A percentile compares a stretch with the other conserved stretches of the same genome.
phyloP scores from a whole-genome alignment of 1,140 invertebrate genomes.

The Diorhabda sublineata region DNA sequence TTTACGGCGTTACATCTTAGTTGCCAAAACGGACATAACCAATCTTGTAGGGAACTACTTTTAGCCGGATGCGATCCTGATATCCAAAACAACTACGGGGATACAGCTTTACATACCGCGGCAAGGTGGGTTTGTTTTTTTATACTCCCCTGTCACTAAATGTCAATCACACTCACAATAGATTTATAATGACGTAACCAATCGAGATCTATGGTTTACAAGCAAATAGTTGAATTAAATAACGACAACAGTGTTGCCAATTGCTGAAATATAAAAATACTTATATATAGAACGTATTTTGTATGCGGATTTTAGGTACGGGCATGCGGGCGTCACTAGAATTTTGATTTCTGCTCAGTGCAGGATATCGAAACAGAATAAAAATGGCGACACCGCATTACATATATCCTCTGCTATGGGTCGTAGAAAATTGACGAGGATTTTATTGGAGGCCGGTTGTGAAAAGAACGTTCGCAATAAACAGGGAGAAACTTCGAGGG shows the following conservation, averaged over 20 bases:
- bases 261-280: too few species aligned
- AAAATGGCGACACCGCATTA: constrained; percentile 91
- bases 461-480: constrained; percentile 78
- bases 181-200: too few species aligned
- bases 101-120: constrained; percentile 91
- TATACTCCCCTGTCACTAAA: too few species aligned
- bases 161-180: too few species aligned
- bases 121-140: constrained; percentile 79
- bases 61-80: constrained; percentile 83
- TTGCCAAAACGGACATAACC: constrained; percentile 95
- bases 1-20: constrained; percentile 91
- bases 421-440: constrained; percentile 83
- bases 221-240: too few species aligned
- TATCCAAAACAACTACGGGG: constrained; percentile 93
- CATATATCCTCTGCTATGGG: constrained; percentile 94
- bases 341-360: constrained; percentile 89
- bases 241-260: too few species aligned
- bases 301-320: constrained; percentile 48
- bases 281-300: too few species aligned
- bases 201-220: too few species aligned
- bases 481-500: constrained; percentile 85
- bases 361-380: constrained; percentile 85
- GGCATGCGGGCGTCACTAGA: constrained; percentile 91
- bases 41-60: constrained; percentile 84
- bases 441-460: constrained; percentile 83